These are phyloP conservation scores for Ariopsis seemanni DNA, from an alignment of 2,113 vertebrate genomes.

Conservation along the genomic window DNA sequence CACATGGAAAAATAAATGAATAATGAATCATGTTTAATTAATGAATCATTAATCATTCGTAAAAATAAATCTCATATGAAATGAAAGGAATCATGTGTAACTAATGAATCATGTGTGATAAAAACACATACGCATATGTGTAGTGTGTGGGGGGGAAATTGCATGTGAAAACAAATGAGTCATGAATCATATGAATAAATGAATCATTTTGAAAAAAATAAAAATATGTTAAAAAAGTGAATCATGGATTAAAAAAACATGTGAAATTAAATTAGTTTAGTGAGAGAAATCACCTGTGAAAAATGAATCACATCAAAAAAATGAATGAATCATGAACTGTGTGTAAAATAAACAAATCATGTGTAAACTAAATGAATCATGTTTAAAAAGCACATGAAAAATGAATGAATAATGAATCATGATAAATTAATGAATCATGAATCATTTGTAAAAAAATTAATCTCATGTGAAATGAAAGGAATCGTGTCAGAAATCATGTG, in stretches of 20 bases:
- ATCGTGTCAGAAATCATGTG: too few relatives aligned
- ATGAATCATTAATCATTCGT: not conserved
- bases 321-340: not conserved
- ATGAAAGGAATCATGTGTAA: not conserved
- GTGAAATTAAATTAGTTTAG: not conserved
- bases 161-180: not conserved
- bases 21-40: not conserved
- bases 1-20: not conserved
- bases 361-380: too few relatives aligned
- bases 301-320: not conserved
- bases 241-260: not conserved
- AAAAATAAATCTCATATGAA: not conserved
- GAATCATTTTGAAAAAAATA: not conserved
- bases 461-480: too few relatives aligned
- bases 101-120: not conserved
- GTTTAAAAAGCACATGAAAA: too few relatives aligned
- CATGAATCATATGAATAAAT: not conserved
- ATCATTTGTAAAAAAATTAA: not conserved
- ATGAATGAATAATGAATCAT: not conserved
- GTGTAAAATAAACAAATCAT: not conserved
- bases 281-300: not conserved
- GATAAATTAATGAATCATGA: not conserved
- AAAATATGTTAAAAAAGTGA: not conserved
- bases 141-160: too few relatives aligned
- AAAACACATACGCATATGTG: too few relatives aligned